These are phyloP conservation scores for Resseliella maxima DNA, from an alignment of 2,888 invertebrate genomes.

Conservation along the genomic window DNA sequence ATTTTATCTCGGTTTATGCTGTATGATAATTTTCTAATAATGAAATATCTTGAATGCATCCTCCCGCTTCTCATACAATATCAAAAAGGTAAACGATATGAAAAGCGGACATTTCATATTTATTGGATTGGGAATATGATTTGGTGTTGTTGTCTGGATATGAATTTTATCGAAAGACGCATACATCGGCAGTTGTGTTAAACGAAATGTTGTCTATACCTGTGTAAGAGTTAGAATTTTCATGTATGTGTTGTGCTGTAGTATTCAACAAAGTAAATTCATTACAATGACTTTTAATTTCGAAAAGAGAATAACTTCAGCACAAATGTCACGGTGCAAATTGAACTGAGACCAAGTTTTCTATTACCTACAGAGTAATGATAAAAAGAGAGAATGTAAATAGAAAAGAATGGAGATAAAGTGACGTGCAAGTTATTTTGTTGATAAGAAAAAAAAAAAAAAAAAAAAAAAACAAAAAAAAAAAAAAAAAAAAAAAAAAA, in stretches of 20 bases:
- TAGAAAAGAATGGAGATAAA: too few species aligned
- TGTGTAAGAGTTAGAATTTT: too few species aligned
- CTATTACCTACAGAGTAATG: not conserved
- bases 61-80: not conserved
- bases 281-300: not conserved
- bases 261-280: conserved; percentile 23
- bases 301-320: conserved; percentile 13
- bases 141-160: not conserved
- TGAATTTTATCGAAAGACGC: not conserved
- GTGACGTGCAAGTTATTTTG: too few species aligned
- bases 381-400: not conserved
- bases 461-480: too few species aligned
- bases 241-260: not conserved
- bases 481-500: too few species aligned
- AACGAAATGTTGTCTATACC: too few species aligned
- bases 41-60: not conserved
- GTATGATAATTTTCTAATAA: conserved; percentile 17
- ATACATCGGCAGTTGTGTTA: not conserved
- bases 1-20: not conserved
- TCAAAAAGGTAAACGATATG: not conserved
- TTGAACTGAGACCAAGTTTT: conserved; percentile 24
- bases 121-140: conserved; percentile 42
- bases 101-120: conserved; percentile 37
- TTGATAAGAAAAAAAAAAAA: too few species aligned
- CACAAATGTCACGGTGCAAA: conserved; percentile 10